Evolutionary conservation across 92 coral and sea anemone species (phyloP).

Genomic region (Parazoanthus darwini): DNA sequence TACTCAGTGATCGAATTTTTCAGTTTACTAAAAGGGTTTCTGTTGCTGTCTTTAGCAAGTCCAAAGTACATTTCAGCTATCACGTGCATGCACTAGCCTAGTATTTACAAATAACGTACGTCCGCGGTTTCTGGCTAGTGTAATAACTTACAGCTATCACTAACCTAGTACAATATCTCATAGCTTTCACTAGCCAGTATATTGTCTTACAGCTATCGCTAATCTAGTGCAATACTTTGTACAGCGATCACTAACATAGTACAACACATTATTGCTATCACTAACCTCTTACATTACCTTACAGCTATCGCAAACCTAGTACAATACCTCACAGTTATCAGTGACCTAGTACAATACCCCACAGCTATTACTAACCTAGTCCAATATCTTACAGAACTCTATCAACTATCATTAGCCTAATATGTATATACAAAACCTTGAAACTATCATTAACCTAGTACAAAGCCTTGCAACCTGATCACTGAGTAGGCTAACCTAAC

Average conservation of each 20-base stretch:
- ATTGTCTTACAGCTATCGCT: too few species aligned
- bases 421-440: not conserved
- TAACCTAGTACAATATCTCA: too few species aligned
- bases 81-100: not conserved
- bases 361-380: not conserved
- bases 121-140: too few species aligned
- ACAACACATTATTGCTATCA: not conserved
- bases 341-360: too few species aligned
- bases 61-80: not conserved
- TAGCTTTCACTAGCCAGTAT: not conserved
- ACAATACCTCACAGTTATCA: not conserved
- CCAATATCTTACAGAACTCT: too few species aligned
- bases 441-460: not conserved
- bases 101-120: not conserved
- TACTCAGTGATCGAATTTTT: not conserved
- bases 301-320: not conserved
- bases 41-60: not conserved
- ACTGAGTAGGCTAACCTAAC: too few species aligned
- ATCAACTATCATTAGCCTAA: not conserved
- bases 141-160: too few species aligned
- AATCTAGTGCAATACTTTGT: too few species aligned
- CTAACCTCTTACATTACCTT: not conserved
- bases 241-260: not conserved
- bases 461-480: too few species aligned
- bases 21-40: not conserved